Conservation (phyloP, 2,888 invertebrate species). For the Acronicta alni region DNA sequence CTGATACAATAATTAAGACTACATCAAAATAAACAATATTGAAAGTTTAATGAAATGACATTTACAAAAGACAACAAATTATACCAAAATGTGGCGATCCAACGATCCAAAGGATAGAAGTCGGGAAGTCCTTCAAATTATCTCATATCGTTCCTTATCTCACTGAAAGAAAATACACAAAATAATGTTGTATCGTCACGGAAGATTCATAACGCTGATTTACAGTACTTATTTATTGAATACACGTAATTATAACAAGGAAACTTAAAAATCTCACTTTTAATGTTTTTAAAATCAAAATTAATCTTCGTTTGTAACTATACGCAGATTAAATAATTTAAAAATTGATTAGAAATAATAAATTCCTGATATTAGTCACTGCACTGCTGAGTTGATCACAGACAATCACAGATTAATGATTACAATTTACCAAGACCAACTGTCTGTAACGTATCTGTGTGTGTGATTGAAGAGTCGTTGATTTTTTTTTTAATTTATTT, state of each 20-base stretch:
- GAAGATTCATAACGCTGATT: constrained; percentile 49
- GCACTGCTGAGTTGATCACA: constrained; percentile 36
- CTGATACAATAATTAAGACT: constrained; percentile 21
- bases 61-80: constrained; percentile 13
- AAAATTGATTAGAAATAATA: constrained; percentile 42
- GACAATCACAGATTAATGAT: no score
- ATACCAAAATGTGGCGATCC: constrained; percentile 55
- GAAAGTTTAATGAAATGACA: constrained; percentile 24
- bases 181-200: constrained; percentile 70
- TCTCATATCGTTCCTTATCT: constrained; percentile 84
- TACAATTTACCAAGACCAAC: no score
- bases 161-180: constrained; percentile 80
- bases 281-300: constrained; percentile 13
- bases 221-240: constrained; percentile 16
- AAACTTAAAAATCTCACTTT: constrained; percentile 16
- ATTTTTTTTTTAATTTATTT: no score
- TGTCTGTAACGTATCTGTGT: no score
- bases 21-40: constrained; percentile 51
- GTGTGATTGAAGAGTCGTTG: no score
- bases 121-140: constrained; percentile 68
- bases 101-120: constrained; percentile 56
- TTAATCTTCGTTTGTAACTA: not conserved
- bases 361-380: constrained; percentile 61
- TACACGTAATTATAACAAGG: constrained; percentile 28
- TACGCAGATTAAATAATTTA: constrained; percentile 15